Base-by-base conservation (phyloP, 2,113 vertebrate genomes). In the Macquaria ambigua region DNA sequence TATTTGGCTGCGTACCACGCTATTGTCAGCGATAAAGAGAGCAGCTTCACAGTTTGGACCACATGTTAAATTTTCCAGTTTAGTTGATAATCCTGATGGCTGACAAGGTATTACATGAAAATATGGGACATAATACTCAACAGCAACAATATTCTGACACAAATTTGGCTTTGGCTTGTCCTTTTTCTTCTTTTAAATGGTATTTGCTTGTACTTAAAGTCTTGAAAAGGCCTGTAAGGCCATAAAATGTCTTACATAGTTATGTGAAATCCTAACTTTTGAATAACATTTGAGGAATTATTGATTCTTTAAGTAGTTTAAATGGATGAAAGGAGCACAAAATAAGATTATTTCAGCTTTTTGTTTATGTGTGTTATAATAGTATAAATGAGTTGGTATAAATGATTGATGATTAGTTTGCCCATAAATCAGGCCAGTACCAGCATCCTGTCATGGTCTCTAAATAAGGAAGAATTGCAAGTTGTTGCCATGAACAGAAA, bases 281-380 rank as follows among this genome's bases (percentile, higher is more conserved):
- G 7, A 39, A 56, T 55, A 6, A 73, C 34, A 5, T 20, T 8
- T 39, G 4, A 41, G 34, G 1, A 53, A 12, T 23, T 58, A 39
- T 39, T 72, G 12, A 16, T 39, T 56, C 6, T 72, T 39, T 16
- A 28, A 14, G 4, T 4, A 21, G 18, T 6, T 28, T 6, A 25
- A 14, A 34, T 3, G 28, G 6, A n/a, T 3, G 1, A 28, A 15
- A 59, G 1, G 8, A 1, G 53, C 0, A 2, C n/a, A n/a, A 56
- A n/a, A 56, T 23, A 2, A 23, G 8, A 10, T 55, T 6, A 9
- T 56, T 41, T 41, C 39, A 41, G 39, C 7, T 41, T 41, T 41
- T 41, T 31, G 28, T 31, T 31, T 58, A 23, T 25, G 23, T 58
- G 55, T 25, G 23, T 58, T 58, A 58, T 2, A 48, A 58, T 25